Percentiles rank a stretch among this genome's conserved stretches.
Evolutionary conservation across 2,888 invertebrate genomes (phyloP).

Genomic region (Drosophila colorata): DNA sequence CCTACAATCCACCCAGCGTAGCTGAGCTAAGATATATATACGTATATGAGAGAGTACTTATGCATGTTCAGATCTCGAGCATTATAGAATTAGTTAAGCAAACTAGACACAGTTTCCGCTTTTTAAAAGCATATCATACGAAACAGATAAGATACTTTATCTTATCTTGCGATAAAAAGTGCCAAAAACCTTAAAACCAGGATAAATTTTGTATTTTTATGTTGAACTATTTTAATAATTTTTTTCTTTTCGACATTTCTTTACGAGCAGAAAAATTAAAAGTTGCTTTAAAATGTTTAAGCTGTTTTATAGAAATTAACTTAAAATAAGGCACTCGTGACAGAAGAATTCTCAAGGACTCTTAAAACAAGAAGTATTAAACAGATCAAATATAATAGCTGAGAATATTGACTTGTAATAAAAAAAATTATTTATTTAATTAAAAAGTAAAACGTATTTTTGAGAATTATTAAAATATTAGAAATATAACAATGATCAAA

Average conservation of each 20-base stretch:
- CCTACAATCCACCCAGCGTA: conserved; percentile 1
- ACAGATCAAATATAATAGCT: too few relatives aligned
- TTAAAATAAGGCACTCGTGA: too few relatives aligned
- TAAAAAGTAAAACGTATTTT: background rate
- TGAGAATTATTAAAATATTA: too few relatives aligned
- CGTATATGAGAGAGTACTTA: background rate
- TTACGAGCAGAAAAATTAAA: background rate
- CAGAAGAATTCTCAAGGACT: too few relatives aligned
- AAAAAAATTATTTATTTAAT: too few relatives aligned
- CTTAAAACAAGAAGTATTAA: too few relatives aligned
- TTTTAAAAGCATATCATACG: background rate
- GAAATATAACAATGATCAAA: too few relatives aligned
- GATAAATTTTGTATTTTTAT: background rate
- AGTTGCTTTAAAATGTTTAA: background rate
- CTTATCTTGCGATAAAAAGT: conserved; percentile 17
- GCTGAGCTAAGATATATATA: conserved; percentile 9
- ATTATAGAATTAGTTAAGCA: conserved; percentile 8
- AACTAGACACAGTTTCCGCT: conserved; percentile 20
- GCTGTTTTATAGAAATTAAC: too few relatives aligned
- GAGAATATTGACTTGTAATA: too few relatives aligned
- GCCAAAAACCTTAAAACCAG: background rate
- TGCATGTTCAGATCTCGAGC: background rate
- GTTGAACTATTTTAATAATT: background rate
- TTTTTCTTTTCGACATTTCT: too few relatives aligned
- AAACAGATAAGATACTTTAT: conserved; percentile 8